phyloP scores from a whole-genome alignment of 2,888 invertebrate species.

The Dolichomitus sp. region DNA sequence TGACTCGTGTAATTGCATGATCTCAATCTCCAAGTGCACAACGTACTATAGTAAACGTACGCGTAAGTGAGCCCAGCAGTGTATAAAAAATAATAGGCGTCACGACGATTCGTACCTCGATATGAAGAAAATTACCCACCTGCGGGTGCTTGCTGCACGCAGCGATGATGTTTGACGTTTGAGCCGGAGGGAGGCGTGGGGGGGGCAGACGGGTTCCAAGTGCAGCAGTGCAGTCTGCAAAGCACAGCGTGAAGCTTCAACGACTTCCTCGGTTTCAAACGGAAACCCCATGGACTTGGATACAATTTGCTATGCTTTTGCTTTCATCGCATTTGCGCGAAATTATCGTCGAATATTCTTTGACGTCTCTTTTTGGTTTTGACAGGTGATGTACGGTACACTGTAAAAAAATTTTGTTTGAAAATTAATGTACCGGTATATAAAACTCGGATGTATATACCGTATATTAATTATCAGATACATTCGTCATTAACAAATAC shows the following conservation, averaged over 20 bases:
- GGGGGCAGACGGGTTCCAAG: constrained; percentile 13
- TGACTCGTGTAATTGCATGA: constrained; percentile 48
- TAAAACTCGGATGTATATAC: too few relatives aligned
- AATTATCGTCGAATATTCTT: constrained; percentile 17
- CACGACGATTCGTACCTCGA: constrained; percentile 50
- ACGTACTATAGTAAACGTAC: neutral
- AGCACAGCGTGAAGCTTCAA: constrained; percentile 44
- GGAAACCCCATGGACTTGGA: constrained; percentile 22
- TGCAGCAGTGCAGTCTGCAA: constrained; percentile 18
- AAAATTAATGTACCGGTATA: too few relatives aligned
- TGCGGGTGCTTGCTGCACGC: constrained; percentile 40
- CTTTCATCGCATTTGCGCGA: constrained; percentile 23
- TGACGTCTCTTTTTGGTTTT: constrained; percentile 3
- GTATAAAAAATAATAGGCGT: constrained; percentile 30
- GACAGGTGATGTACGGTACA: neutral
- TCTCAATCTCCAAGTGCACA: constrained; percentile 37
- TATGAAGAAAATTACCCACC: constrained; percentile 52
- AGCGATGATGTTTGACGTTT: constrained; percentile 27
- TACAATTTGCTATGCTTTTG: constrained; percentile 24
- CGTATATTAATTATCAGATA: too few relatives aligned
- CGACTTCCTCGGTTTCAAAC: constrained; percentile 46
- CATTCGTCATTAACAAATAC: too few relatives aligned
- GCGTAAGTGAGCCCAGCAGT: neutral
- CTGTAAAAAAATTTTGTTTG: too few relatives aligned
- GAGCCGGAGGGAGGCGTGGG: neutral